Base-by-base conservation (phyloP, 1,140 invertebrate genomes). In the Trichomalopsis sarcophagae region DNA sequence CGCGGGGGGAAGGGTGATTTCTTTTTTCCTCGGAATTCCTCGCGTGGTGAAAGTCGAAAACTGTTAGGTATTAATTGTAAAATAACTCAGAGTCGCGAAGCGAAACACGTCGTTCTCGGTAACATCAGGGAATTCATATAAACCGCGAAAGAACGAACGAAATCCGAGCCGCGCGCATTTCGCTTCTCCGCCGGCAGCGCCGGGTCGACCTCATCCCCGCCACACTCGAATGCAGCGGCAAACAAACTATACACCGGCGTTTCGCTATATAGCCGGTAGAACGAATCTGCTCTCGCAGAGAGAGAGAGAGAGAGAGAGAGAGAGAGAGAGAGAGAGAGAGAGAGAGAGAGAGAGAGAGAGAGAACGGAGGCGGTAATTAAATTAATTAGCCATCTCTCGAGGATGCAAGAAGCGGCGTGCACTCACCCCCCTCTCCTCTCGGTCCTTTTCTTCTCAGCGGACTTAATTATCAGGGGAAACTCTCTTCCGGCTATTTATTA, bases 331-430 rank as follows among this genome's bases (percentile, higher is more conserved):
- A 27, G 27, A 27, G 27, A 27, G 27, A 27, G 27, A 27, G 27
- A 27, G 27, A 27, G 27, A 27, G 27, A 27, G 27, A 27, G 27
- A 27, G 27, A 2, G 27, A 27, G 27, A 85, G 79, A 81, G 81
- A 85, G 79, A 81, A 81, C 81, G 83, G 85, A 87, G 87, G 87
- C 88, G 90, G 91, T 92, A 92, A 92, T 91, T 92, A 92, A 92
- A 92, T 92, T 92, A 92, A 92, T 92, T 92, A 92, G 89, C 90
- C 90, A 91, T 89, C 90, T 86, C 81, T 91, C 86, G 88, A 91
- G 89, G 88, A 91, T 90, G 90, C 90, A 89, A 91, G 90, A 89
- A 89, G 87, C 84, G 84, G 82, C 47, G 47, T 36, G 47, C 9
- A 75, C 87, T 62, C 36, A 9, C 50, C 50, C 50, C 13, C 50